Conservation (phyloP, 2,113 vertebrate genomes). For the Hemicordylus capensis region DNA sequence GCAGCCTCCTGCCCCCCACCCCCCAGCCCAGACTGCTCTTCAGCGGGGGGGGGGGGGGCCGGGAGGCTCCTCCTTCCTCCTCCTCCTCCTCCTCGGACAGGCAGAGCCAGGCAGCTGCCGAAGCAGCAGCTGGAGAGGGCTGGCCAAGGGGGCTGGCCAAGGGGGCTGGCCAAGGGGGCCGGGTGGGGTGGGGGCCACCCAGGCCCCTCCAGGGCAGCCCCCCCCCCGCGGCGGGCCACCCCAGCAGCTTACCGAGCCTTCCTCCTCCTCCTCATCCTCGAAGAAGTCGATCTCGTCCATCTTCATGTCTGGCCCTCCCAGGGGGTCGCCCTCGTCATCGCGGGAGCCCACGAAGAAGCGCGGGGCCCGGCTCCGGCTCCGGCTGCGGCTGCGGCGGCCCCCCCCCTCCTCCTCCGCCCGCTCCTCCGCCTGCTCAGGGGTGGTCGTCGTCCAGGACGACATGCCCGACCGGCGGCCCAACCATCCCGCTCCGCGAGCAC, state of each 20-base stretch:
- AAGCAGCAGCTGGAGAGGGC: neutral
- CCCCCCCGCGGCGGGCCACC: neutral
- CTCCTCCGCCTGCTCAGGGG: conserved; percentile 81
- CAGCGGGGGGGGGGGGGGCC: too few relatives aligned
- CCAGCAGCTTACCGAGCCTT: conserved; percentile 50
- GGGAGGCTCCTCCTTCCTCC: too few relatives aligned
- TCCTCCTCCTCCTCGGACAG: too few relatives aligned
- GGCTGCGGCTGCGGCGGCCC: too few relatives aligned
- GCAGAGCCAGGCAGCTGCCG: too few relatives aligned
- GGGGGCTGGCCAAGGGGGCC: too few relatives aligned
- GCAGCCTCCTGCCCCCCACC: too few relatives aligned
- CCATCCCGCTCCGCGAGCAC: conserved; percentile 80
- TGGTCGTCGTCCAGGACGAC: conserved; percentile 92
- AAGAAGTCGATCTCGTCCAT: conserved; percentile 90
- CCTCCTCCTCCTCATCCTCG: conserved; percentile 84
- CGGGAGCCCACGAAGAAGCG: conserved; percentile 97
- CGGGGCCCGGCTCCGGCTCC: conserved; percentile 76
- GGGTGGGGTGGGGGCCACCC: too few relatives aligned
- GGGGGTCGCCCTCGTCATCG: conserved; percentile 90
- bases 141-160: too few relatives aligned
- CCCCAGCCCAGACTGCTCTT: too few relatives aligned
- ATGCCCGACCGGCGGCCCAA: conserved; percentile 85
- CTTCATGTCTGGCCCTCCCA: conserved; percentile 85
- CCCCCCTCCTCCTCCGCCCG: too few relatives aligned
- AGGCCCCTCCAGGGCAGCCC: too few relatives aligned